Conservation (phyloP, 64 coral and sea anemone species). For the Astreopora myriophthalma region DNA sequence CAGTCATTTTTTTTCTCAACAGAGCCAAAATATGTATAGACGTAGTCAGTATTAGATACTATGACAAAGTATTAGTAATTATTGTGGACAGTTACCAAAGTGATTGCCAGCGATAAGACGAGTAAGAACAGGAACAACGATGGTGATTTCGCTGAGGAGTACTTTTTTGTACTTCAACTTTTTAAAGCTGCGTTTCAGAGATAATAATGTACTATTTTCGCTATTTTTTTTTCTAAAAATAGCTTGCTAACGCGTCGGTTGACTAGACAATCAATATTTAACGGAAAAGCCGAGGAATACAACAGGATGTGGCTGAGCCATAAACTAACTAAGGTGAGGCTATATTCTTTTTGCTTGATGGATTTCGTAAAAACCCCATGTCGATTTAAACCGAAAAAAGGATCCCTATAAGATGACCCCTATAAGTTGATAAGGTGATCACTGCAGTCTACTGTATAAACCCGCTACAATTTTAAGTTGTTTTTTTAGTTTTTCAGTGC, state of each 20-base stretch:
- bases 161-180: too few species aligned
- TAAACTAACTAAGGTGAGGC: not conserved
- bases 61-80: too few species aligned
- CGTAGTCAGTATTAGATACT: too few species aligned
- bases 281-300: not conserved
- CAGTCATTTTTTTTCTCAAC: too few species aligned
- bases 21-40: too few species aligned
- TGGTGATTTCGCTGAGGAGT: too few species aligned
- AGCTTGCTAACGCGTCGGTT: not conserved
- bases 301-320: constrained; percentile 16
- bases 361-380: not conserved
- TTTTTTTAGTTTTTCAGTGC: not conserved
- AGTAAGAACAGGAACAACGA: too few species aligned
- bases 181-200: too few species aligned
- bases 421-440: not conserved
- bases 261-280: constrained; percentile 28
- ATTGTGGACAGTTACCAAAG: too few species aligned
- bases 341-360: not conserved
- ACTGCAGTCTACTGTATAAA: not conserved
- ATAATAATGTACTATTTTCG: too few species aligned
- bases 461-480: too few species aligned
- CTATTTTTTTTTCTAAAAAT: constrained; percentile 13
- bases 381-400: not conserved
- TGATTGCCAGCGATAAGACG: too few species aligned
- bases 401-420: not conserved